Percentiles rank a stretch among this genome's conserved stretches.
Evolutionary conservation across 1,140 invertebrate genomes (phyloP).

Genomic region (Leptopilina boulardi): DNA sequence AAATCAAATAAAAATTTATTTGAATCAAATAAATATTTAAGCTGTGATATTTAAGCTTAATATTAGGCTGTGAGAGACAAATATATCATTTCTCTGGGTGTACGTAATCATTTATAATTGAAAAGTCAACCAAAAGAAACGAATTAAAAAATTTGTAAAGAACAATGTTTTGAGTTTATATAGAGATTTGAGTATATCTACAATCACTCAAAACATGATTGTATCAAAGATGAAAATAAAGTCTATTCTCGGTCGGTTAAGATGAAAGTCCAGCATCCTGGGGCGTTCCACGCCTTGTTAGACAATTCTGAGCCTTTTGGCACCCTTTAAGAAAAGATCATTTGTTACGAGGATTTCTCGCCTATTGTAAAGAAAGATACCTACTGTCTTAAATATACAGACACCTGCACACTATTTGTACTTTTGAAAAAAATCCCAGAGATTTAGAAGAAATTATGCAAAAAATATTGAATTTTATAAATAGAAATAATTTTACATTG

Average conservation of each 20-base stretch:
- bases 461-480: too few species aligned
- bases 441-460: background rate
- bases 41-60: too few species aligned
- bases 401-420: background rate
- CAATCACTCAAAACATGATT: conserved; percentile 62
- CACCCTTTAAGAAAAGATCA: conserved; percentile 68
- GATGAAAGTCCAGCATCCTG: conserved; percentile 70
- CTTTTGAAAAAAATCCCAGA: background rate
- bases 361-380: conserved; percentile 28
- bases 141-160: background rate
- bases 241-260: conserved; percentile 68
- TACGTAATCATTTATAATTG: too few species aligned
- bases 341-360: conserved; percentile 65
- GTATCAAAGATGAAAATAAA: conserved; percentile 70
- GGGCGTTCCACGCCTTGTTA: conserved; percentile 73
- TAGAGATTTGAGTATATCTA: conserved; percentile 69
- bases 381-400: conserved; percentile 13
- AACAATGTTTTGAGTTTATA: conserved; percentile 49
- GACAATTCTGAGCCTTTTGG: conserved; percentile 66
- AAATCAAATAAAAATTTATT: too few species aligned
- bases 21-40: too few species aligned
- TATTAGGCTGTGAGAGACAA: too few species aligned
- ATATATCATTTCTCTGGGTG: too few species aligned
- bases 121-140: too few species aligned
- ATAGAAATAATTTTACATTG: too few species aligned